Base-by-base conservation (phyloP, 2,113 vertebrate genomes). In the Gobius niger region DNA sequence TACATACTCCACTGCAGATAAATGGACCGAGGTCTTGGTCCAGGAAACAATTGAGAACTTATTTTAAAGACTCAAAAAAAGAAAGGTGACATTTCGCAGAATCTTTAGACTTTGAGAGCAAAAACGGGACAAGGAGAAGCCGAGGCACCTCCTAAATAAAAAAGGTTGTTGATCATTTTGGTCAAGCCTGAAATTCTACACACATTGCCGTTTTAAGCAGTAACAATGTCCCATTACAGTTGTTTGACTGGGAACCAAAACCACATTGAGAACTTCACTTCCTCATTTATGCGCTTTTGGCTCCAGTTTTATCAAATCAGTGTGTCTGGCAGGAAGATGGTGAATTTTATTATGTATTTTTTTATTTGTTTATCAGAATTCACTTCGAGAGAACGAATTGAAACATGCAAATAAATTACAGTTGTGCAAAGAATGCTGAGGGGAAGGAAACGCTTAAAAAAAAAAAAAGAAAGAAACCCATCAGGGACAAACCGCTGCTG, bases 361-460 rank as follows among this genome's bases (percentile, higher is more conserved):
- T 34, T 34, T 4, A 34, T 34, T 34, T 34, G 24, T 57, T 76
- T 57, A 53, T 70, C 68, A 65, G 63, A 49, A 78, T 76, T 80
- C 40, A 10, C 70, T 42, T 53, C 73, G 4, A 24, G 14, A 59
- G 60, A 73, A 59, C 66, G 41, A 71, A 68, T n/a, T 54, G 61
- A 85, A 81, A 83, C 40, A 40, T 71, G 53, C 68, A 80, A 80
- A 86, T 83, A 87, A 85, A 78, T 83, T 60, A 85, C 57, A 53
- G 67, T 6, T 47, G 56, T 15, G 63, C 56, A 7, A 66, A 65
- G 77, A 82, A 80, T 68, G 75, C 63, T 0, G 54, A 68, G 52
- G 73, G 81, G 76, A 76, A 86, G 84, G 77, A 85, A 86, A 77
- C 56, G 72, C 70, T 77, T 67, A 79, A 62, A 66, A 47, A 64